Evolutionary conservation across 1,140 invertebrate genomes (phyloP).

Genomic region (Cyrtorhinus lividipennis): DNA sequence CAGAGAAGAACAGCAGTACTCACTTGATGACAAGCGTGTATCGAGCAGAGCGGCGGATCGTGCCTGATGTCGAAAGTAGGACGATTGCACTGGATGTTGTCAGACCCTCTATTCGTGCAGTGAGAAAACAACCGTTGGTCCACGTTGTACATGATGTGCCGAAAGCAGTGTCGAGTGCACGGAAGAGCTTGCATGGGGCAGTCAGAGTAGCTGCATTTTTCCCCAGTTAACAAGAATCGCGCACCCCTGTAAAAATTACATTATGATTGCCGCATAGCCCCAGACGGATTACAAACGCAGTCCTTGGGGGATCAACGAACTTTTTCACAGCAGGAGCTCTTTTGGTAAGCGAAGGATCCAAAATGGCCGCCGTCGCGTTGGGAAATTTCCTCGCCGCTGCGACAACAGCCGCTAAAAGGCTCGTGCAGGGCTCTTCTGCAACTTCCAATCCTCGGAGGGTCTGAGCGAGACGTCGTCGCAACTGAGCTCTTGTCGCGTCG

Average conservation of each 20-base stretch:
- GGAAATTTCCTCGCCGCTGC: conserved; percentile 20
- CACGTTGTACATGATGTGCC: conserved; percentile 73
- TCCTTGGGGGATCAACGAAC: background rate
- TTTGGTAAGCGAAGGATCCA: conserved; percentile 22
- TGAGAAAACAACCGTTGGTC: conserved; percentile 78
- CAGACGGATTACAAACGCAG: no score
- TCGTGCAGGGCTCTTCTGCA: conserved; percentile 9
- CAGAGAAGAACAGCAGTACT: no score
- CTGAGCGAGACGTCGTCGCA: conserved; percentile 20
- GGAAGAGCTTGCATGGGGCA: conserved; percentile 43
- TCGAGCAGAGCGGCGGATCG: conserved; percentile 65
- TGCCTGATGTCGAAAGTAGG: conserved; percentile 75
- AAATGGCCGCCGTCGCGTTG: conserved; percentile 19
- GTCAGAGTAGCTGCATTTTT: conserved; percentile 19
- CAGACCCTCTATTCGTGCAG: conserved; percentile 75
- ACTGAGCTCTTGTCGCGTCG: conserved; percentile 13
- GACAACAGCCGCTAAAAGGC: conserved; percentile 18
- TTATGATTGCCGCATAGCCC: no score
- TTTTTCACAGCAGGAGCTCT: conserved; percentile 2
- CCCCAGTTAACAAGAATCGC: conserved; percentile 15
- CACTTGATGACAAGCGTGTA: conserved; percentile 42
- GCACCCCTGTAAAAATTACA: conserved; percentile 16
- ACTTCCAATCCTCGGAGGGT: conserved; percentile 10
- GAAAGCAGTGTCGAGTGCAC: conserved; percentile 63
- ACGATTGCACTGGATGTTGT: conserved; percentile 74